phyloP scores from a whole-genome alignment of 2,797 vertebrate species.

The Philypnodon macrostomus region DNA sequence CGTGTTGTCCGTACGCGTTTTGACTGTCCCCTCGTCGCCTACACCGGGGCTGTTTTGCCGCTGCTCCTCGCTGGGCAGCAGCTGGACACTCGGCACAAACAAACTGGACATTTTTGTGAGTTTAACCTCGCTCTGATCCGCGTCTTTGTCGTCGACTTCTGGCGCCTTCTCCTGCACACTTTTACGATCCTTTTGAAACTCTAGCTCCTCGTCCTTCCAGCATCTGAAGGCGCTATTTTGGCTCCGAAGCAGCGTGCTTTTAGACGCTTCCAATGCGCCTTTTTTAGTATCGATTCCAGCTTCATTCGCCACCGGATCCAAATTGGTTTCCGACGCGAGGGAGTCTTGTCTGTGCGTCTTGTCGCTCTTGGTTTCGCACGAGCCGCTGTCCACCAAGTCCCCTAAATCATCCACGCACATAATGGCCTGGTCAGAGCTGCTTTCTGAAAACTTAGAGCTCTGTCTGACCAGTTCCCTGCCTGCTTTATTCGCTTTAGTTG shows the following conservation, averaged over 20 bases:
- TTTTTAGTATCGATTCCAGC: slow-evolving; percentile 83
- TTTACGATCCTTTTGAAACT: slow-evolving; percentile 81
- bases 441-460: slow-evolving; percentile 82
- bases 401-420: slow-evolving; percentile 79
- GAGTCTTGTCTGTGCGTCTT: slow-evolving; percentile 38
- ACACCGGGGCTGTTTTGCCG: slow-evolving; percentile 38
- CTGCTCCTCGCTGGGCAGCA: slow-evolving; percentile 72
- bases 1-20: slow-evolving; percentile 43
- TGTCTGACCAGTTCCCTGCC: slow-evolving; percentile 74
- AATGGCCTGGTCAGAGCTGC: slow-evolving; percentile 77
- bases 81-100: slow-evolving; percentile 90
- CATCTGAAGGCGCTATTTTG: slow-evolving; percentile 96
- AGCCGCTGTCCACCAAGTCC: slow-evolving; percentile 73
- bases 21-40: slow-evolving; percentile 17
- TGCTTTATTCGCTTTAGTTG: slow-evolving; percentile 52
- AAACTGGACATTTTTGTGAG: slow-evolving; percentile 91
- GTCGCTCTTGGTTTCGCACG: slow-evolving; percentile 78
- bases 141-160: slow-evolving; percentile 60
- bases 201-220: slow-evolving; percentile 88
- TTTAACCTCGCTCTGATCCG: slow-evolving; percentile 63
- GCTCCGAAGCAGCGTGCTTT: slow-evolving; percentile 86
- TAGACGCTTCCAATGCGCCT: slow-evolving; percentile 82
- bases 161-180: slow-evolving; percentile 63
- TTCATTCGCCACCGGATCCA: slow-evolving; percentile 63
- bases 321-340: slow-evolving; percentile 54